These are phyloP conservation scores for Drosophila demipolita DNA, from an alignment of 2,888 invertebrate genomes.

Conservation along the genomic window DNA sequence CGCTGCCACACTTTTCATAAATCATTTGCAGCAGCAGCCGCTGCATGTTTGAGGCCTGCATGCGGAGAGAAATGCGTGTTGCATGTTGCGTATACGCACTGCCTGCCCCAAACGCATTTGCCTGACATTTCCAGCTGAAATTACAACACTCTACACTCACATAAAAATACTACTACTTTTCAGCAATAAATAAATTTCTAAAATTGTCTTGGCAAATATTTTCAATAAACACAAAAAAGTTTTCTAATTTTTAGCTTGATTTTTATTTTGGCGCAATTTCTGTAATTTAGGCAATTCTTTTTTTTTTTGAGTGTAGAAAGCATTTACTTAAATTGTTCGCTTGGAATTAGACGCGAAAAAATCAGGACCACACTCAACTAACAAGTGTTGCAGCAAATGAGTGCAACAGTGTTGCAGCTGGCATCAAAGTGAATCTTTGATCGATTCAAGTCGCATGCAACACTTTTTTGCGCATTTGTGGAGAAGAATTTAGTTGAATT, in stretches of 20 bases:
- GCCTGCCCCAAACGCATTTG: neutral
- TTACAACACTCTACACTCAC: neutral
- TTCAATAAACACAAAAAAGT: neutral
- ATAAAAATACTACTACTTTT: neutral
- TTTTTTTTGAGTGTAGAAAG: neutral
- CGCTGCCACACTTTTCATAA: conserved; percentile 32
- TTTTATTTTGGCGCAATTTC: neutral
- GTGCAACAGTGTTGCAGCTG: neutral
- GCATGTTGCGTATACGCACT: conserved; percentile 24
- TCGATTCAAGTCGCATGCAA: conserved; percentile 40
- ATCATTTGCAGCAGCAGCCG: conserved; percentile 46
- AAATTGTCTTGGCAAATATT: neutral
- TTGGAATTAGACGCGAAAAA: neutral
- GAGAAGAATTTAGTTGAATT: neutral
- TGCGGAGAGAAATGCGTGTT: neutral
- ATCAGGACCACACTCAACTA: neutral
- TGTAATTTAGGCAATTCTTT: neutral
- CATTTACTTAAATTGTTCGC: neutral
- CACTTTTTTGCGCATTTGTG: conserved; percentile 10
- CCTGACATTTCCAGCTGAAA: neutral
- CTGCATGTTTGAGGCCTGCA: conserved; percentile 23
- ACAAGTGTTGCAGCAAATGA: neutral
- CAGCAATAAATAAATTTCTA: neutral
- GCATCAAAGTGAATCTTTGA: conserved; percentile 22
- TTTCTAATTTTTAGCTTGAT: neutral